Conservation (phyloP, 2,888 invertebrate species). For the Ramazzottius varieornatus region DNA sequence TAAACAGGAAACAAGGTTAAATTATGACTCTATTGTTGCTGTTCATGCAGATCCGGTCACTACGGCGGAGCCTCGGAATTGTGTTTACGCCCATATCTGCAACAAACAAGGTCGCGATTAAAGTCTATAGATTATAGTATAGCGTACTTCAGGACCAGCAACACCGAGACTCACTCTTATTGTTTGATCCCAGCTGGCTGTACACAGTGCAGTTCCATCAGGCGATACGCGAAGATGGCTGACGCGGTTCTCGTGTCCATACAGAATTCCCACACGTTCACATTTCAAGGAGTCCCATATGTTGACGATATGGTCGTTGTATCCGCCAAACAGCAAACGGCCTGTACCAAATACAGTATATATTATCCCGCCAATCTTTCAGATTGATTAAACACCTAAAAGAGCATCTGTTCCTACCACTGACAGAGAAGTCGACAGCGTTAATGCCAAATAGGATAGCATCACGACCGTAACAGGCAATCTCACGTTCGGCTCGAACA, state of each 20-base stretch:
- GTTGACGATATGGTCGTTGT: slow-evolving; percentile 92
- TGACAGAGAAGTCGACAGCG: slow-evolving; percentile 86
- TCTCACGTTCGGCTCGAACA: slow-evolving; percentile 83
- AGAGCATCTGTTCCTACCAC: slow-evolving; percentile 36
- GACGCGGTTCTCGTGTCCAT: slow-evolving; percentile 86
- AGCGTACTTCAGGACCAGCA: no score
- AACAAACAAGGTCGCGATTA: no score
- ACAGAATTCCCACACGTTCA: slow-evolving; percentile 56
- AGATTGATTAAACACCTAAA: no score
- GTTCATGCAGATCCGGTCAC: no score
- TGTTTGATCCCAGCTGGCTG: slow-evolving; percentile 88
- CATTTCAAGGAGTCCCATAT: slow-evolving; percentile 95
- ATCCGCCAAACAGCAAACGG: slow-evolving; percentile 81
- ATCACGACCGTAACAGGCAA: slow-evolving; percentile 79
- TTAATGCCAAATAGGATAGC: slow-evolving; percentile 92
- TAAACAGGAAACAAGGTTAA: no score
- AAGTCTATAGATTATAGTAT: no score
- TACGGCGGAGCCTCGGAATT: no score
- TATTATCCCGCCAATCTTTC: neutral
- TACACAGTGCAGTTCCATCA: slow-evolving; percentile 85
- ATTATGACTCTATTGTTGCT: no score
- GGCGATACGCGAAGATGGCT: slow-evolving; percentile 64
- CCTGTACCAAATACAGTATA: slow-evolving; percentile 27
- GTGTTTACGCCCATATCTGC: no score
- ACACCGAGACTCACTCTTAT: slow-evolving; percentile 35